Evolutionary conservation across 2,888 invertebrate species (phyloP).

Genomic region (Tetheella fluctuosa): DNA sequence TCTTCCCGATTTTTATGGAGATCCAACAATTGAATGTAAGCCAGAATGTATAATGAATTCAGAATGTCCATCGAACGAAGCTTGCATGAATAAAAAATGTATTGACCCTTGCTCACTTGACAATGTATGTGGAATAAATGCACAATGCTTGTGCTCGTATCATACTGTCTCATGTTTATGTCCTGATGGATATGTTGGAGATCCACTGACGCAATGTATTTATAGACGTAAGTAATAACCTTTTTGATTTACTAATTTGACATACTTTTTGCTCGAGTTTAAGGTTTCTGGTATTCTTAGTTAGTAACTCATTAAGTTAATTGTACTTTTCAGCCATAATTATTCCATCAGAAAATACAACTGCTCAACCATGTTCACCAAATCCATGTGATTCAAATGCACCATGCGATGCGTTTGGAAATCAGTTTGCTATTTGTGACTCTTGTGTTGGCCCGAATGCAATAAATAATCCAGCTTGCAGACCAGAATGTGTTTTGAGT

Average conservation of each 20-base stretch:
- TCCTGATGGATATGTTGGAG: conserved; percentile 90
- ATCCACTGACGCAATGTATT: conserved; percentile 90
- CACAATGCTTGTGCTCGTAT: conserved; percentile 90
- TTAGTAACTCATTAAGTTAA: conserved; percentile 8
- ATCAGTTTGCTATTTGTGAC: conserved; percentile 91
- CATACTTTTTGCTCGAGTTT: no score
- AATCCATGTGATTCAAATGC: conserved; percentile 89
- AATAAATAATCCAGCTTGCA: conserved; percentile 88
- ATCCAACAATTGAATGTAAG: conserved; percentile 90
- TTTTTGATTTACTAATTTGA: background rate
- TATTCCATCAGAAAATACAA: conserved; percentile 84
- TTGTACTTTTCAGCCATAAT: conserved; percentile 71
- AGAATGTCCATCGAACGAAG: conserved; percentile 89
- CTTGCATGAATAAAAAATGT: conserved; percentile 91
- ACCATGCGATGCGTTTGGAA: conserved; percentile 88
- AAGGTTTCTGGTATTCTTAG: no score
- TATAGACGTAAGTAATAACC: conserved; percentile 70
- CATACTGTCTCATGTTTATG: conserved; percentile 94
- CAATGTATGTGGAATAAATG: conserved; percentile 91
- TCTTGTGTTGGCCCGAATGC: conserved; percentile 88
- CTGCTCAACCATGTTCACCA: conserved; percentile 88
- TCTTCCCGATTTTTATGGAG: conserved; percentile 89
- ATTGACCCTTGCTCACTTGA: conserved; percentile 88
- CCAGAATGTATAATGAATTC: conserved; percentile 93
- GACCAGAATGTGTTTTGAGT: conserved; percentile 92